Conservation (phyloP, 2,888 invertebrate species). For the Colostygia pectinataria region DNA sequence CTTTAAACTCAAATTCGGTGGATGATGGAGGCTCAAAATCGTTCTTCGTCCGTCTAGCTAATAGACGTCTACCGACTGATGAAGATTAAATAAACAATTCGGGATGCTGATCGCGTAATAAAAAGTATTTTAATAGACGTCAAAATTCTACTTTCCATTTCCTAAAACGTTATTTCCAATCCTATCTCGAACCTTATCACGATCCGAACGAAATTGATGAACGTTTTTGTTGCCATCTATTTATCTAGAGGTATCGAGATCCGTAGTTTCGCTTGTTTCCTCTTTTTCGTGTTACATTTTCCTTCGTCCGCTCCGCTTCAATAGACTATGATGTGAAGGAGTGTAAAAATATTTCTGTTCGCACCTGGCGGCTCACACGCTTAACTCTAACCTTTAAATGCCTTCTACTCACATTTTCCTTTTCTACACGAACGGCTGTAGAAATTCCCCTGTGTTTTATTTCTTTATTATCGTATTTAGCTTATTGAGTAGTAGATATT, state of each 20-base stretch:
- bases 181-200: slow-evolving; percentile 32
- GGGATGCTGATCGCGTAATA: slow-evolving; percentile 1
- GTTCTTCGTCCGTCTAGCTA: no score
- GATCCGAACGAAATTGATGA: slow-evolving; percentile 43
- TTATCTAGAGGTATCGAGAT: slow-evolving; percentile 39
- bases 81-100: neutral
- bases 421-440: slow-evolving; percentile 45
- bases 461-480: slow-evolving; percentile 23
- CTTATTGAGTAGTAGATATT: slow-evolving; percentile 3
- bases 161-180: slow-evolving; percentile 24
- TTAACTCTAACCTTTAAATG: slow-evolving; percentile 56
- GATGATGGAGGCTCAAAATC: no score
- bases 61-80: no score
- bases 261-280: slow-evolving; percentile 38
- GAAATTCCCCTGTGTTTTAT: slow-evolving; percentile 46
- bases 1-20: no score
- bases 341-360: slow-evolving; percentile 51
- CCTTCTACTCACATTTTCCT: slow-evolving; percentile 63
- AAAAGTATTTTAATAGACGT: slow-evolving; percentile 18
- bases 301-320: slow-evolving; percentile 36
- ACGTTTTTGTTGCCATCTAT: slow-evolving; percentile 38
- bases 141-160: slow-evolving; percentile 26
- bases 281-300: slow-evolving; percentile 57
- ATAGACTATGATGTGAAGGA: slow-evolving; percentile 31
- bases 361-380: slow-evolving; percentile 66